phyloP scores from a whole-genome alignment of 2,113 vertebrate genomes.

The Ceyx margarethae region DNA sequence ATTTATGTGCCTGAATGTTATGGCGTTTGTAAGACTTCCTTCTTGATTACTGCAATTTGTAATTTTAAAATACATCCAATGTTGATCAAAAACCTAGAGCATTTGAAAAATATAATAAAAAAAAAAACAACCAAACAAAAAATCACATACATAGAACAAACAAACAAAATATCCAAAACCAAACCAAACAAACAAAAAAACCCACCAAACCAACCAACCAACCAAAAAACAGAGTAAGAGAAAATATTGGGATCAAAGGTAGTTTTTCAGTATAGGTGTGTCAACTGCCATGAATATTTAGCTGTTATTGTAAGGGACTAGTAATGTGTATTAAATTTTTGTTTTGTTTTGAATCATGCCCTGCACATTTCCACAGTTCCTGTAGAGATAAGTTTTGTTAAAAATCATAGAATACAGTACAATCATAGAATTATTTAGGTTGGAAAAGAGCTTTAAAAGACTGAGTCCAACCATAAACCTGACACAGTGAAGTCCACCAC shows the following conservation, averaged over 20 bases:
- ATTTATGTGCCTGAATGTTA: background rate
- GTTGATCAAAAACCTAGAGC: background rate
- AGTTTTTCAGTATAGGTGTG: background rate
- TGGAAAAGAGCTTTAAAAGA: background rate
- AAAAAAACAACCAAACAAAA: background rate
- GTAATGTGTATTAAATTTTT: too few species aligned
- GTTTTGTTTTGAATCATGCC: background rate
- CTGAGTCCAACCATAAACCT: background rate
- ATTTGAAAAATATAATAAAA: background rate
- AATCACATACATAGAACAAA: too few species aligned
- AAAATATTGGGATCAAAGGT: background rate
- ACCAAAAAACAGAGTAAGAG: too few species aligned
- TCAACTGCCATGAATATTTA: background rate
- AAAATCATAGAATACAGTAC: background rate
- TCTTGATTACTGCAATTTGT: background rate
- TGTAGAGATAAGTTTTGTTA: background rate
- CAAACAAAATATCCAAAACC: too few species aligned
- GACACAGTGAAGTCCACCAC: background rate
- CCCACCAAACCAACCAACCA: too few species aligned
- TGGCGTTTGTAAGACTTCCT: background rate
- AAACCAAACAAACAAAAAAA: too few species aligned
- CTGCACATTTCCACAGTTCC: accelerated
- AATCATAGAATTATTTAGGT: background rate
- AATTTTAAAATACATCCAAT: background rate
- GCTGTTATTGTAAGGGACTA: background rate